Evolutionary conservation across 2,113 vertebrate genomes (phyloP), one percentile per base, ranked within the genome.

Genomic region (Alces alces): DNA sequence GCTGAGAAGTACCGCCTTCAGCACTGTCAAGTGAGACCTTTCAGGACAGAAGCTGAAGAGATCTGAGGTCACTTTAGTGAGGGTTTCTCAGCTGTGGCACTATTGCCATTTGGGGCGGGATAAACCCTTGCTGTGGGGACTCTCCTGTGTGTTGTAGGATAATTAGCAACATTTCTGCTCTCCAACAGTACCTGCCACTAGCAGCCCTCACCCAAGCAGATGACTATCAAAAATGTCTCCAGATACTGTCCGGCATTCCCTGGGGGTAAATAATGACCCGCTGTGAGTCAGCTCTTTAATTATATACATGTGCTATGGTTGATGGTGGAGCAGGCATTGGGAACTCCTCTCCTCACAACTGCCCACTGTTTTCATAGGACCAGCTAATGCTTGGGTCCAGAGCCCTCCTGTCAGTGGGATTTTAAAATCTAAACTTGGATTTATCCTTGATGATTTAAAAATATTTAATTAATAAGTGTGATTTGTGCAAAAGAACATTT

Each of bases 311-410:
- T 27, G 52, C 33, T 39, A 47, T n/a, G 8, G 11, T 28, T 39
- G 16, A 16, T 4, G 14, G 11, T 28, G 17, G 27, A 27, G 23
- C 36, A 7, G 39, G 25, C 30, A 17, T 14, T 1, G 3, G 47
- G 25, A n/a, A 0, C 7, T 0, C n/a, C 12, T 25, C 17, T 64
- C 21, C 19, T 0, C 2, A 11, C 16, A 10, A 15, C 4, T 0
- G 5, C 7, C 28, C 58, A 19, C 6, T 11, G 4, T 45, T 61
- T 43, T 13, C 19, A 58, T 28, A 39, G n/a, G 23, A n/a, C 17
- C 28, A 47, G 21, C 17, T 28, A 54, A 43, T 4, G 3, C 5
- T 33, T 55, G 30, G 57, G n/a, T 52, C 33, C 25, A 52, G 61
- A 93, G 43, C 6, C 36, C 30, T 28, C 15, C 64, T 78, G 21